Percentiles rank a stretch among this genome's conserved stretches.
These are phyloP conservation scores for Slavum lentiscoides DNA, from an alignment of 2,888 invertebrate genomes.

Conservation along the genomic window DNA sequence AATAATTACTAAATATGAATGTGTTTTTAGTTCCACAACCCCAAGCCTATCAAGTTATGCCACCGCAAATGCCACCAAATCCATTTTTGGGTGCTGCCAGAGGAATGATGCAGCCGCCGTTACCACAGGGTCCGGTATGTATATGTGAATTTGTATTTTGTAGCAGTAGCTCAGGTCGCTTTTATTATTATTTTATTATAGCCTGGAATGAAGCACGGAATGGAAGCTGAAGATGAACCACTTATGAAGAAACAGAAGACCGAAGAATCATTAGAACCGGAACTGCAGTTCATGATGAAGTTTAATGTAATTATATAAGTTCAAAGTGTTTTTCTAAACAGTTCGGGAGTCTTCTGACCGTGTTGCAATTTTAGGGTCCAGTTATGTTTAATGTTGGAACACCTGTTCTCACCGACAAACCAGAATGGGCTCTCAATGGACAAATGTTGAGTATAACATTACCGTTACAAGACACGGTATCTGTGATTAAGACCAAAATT, in stretches of 20 bases:
- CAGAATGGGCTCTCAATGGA: conserved; percentile 94
- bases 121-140: conserved; percentile 35
- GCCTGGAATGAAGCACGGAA: conserved; percentile 56
- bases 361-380: conserved; percentile 65
- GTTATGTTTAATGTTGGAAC: conserved; percentile 80
- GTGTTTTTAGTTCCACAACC: conserved; percentile 47
- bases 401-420: conserved; percentile 82
- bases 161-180: not conserved
- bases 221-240: conserved; percentile 75
- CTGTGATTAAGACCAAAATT: conserved; percentile 83
- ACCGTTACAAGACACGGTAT: conserved; percentile 77
- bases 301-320: conserved; percentile 41
- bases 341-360: conserved; percentile 57
- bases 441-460: conserved; percentile 80
- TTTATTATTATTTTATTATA: conserved; percentile 39
- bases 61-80: conserved; percentile 51
- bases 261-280: conserved; percentile 91
- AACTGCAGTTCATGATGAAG: conserved; percentile 75
- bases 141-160: conserved; percentile 48
- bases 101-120: conserved; percentile 47
- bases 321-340: not conserved
- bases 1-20: conserved; percentile 1
- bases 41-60: conserved; percentile 54
- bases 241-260: conserved; percentile 84
- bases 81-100: conserved; percentile 52